phyloP scores from a whole-genome alignment of 2,797 vertebrate genomes.

The Telmatherina bonti region DNA sequence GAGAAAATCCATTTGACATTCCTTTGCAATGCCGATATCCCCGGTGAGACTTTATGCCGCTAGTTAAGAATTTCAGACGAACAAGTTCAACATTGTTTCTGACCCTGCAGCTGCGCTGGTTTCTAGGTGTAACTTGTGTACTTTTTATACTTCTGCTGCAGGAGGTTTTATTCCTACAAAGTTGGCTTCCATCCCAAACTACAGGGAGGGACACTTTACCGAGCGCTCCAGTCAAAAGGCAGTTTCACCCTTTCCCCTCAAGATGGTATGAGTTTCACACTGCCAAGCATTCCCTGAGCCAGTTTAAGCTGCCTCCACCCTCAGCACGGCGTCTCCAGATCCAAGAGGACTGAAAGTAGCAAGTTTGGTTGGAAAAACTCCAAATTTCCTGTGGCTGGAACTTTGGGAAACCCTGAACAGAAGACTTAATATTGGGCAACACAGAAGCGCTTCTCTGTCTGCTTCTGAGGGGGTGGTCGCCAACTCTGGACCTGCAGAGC shows the following conservation, averaged over 20 bases:
- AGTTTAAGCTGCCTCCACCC: neutral
- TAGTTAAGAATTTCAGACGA: neutral
- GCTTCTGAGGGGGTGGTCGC: too few species aligned
- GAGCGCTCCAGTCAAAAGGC: conserved; percentile 34
- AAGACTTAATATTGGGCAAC: neutral
- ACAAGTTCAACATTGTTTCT: too few species aligned
- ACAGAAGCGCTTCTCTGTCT: too few species aligned
- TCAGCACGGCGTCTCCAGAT: neutral
- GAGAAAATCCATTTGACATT: conserved; percentile 67
- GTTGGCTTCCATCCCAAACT: conserved; percentile 62
- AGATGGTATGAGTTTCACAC: conserved; percentile 68
- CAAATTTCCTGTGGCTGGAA: neutral
- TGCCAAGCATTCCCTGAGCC: accelerated
- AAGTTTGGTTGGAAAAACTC: neutral
- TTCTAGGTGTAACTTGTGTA: neutral
- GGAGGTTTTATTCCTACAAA: conserved; percentile 66
- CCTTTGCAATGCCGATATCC: conserved; percentile 65
- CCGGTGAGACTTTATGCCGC: conserved; percentile 57
- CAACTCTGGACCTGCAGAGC: too few species aligned
- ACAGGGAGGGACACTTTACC: conserved; percentile 40
- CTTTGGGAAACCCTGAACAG: neutral
- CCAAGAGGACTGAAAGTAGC: neutral
- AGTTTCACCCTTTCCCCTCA: conserved; percentile 38
- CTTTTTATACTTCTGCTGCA: conserved; percentile 31
- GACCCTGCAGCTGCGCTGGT: neutral